Base-by-base conservation (phyloP, 2,888 invertebrate species). In the Sarcophaga carnaria region DNA sequence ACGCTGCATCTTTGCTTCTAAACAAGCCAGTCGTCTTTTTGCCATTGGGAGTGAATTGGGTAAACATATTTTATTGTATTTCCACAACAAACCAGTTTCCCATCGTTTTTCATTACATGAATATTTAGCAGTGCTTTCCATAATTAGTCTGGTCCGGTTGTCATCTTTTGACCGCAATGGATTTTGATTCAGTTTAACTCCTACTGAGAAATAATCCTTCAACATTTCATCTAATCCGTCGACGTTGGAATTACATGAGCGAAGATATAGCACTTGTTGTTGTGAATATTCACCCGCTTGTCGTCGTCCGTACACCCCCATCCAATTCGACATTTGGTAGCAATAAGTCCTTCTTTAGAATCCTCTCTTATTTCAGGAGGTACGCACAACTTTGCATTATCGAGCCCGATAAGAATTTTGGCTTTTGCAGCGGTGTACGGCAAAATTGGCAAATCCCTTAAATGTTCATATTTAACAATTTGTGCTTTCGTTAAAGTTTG, bases 301-400 rank as follows among this genome's bases (percentile, higher is more conserved):
- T n/a, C 83, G 66, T 8, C 80, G 79, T 11, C 86, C 87, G 20
- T 86, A 83, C n/a, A 87, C 82, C 78, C 66, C 84, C 84, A 88
- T 25, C 86, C 88, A 59, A 87, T 74, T 84, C 83, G 81, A 45
- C 83, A 84, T 75, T 75, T 83, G 12, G 67, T 59, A 5, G 84
- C 80, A 59, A 88, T 81, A 64, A 85, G 59, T 3, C 70, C 82
- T 47, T 86, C 37, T 12, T 63, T 77, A 4, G 47, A 63, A 22
- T 70, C 69, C 62, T 87, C 78, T 49, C 49, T 63, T 8, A 71
- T 12, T 79, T 86, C 85, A 12, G 81, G 63, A 12, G 85, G 83
- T 62, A 85, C 71, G 45, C 78, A 77, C 10, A 88, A 22, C 63
- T 88, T 88, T 17, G 80, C 74, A 45, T 83, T 80, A 22, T 77